phyloP scores from a whole-genome alignment of 2,113 vertebrate genomes.

The Conger conger region DNA sequence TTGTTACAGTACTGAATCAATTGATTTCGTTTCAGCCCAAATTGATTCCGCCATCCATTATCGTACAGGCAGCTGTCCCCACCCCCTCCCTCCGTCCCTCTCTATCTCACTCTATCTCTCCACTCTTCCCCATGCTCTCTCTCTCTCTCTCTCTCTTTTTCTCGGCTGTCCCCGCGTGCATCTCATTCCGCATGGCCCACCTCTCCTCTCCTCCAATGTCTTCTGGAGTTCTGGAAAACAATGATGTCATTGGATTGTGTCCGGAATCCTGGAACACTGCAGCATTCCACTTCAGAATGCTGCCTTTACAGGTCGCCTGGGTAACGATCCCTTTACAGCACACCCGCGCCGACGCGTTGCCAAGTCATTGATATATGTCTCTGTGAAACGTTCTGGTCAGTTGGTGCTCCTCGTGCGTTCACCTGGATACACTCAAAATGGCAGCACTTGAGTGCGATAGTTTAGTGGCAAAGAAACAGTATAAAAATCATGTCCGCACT shows the following conservation, averaged over 20 bases:
- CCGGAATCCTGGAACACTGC: constrained; percentile 43
- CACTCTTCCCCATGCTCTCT: constrained; percentile 30
- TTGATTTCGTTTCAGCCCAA: constrained; percentile 60
- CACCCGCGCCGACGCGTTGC: no score
- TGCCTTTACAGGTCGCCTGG: neutral
- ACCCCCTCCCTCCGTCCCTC: constrained; percentile 33
- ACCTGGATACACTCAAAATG: neutral
- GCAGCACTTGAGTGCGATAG: neutral
- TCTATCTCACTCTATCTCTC: constrained; percentile 24
- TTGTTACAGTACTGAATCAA: constrained; percentile 63
- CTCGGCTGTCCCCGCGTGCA: constrained; percentile 36
- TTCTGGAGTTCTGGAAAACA: constrained; percentile 46
- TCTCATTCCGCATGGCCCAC: constrained; percentile 52
- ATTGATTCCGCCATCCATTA: constrained; percentile 62
- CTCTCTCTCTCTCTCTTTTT: constrained; percentile 36
- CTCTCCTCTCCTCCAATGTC: constrained; percentile 42
- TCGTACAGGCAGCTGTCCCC: constrained; percentile 47
- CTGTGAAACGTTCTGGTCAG: neutral
- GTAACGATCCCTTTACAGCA: neutral
- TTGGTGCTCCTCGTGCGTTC: neutral
- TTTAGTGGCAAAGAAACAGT: neutral
- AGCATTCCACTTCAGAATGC: neutral
- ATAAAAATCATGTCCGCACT: neutral
- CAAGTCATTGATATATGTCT: neutral
- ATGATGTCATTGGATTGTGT: constrained; percentile 54